A percentile compares a stretch with the other conserved stretches of the same genome.
Conservation (phyloP, 2,113 vertebrate species). For the Vanacampus margaritifer region DNA sequence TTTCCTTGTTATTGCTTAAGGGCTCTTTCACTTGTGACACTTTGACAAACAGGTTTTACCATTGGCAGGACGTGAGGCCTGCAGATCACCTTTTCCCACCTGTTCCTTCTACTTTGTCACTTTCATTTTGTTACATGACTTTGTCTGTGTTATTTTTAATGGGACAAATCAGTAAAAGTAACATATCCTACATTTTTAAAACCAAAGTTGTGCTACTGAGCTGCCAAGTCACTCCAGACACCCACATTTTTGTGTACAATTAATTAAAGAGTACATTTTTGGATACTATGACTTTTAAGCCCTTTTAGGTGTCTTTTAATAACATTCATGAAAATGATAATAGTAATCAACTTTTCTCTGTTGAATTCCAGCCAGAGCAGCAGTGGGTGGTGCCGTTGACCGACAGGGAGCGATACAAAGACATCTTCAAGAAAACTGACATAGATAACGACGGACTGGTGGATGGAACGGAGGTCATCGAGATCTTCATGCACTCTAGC, state of each 20-base stretch:
- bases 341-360: background rate
- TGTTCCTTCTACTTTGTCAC: background rate
- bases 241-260: background rate
- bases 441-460: slow-evolving; percentile 86
- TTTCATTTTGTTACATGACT: background rate
- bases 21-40: slow-evolving; percentile 15
- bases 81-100: background rate
- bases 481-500: slow-evolving; percentile 95
- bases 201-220: background rate
- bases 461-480: slow-evolving; percentile 90
- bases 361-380: slow-evolving; percentile 64
- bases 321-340: too few relatives aligned
- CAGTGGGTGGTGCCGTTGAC: slow-evolving; percentile 87
- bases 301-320: too few relatives aligned
- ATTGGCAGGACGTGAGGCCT: slow-evolving; percentile 11
- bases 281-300: too few relatives aligned
- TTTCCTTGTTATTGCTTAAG: slow-evolving; percentile 17
- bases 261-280: background rate
- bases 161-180: background rate
- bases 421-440: slow-evolving; percentile 89
- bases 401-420: slow-evolving; percentile 85
- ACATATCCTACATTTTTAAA: background rate
- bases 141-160: background rate
- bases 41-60: slow-evolving; percentile 47
- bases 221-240: background rate